Conservation (phyloP, 2,797 vertebrate species). For the Margarornis squamiger region DNA sequence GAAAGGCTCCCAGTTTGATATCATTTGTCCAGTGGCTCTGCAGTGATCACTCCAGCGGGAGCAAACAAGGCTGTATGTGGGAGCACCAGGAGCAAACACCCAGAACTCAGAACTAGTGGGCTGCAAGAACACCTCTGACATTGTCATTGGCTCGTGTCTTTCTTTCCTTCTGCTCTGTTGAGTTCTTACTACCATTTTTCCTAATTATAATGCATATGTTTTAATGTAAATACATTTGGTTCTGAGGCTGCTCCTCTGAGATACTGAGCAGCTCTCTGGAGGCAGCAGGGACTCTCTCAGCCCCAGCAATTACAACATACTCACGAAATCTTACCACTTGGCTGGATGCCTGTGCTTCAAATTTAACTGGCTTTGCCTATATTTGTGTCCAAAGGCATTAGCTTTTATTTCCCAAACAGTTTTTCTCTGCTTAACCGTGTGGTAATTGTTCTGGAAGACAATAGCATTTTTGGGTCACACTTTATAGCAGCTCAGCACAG, state of each 20-base stretch:
- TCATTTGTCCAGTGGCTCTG: neutral
- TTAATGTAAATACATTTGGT: neutral
- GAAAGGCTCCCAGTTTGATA: neutral
- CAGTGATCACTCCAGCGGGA: neutral
- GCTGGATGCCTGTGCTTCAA: neutral
- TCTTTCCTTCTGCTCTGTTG: neutral
- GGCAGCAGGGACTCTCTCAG: neutral
- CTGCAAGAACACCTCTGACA: neutral
- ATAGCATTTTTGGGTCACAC: neutral
- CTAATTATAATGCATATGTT: neutral
- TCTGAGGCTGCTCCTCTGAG: neutral
- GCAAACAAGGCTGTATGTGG: neutral
- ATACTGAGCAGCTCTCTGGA: neutral
- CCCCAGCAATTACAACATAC: neutral
- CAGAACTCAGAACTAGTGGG: neutral
- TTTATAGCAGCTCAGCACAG: neutral
- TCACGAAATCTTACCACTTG: neutral
- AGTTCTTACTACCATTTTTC: neutral
- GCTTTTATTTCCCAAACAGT: conserved; percentile 33
- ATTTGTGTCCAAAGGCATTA: conserved; percentile 1
- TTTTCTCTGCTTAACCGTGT: conserved; percentile 44
- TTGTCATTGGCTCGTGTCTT: neutral
- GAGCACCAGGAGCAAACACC: neutral
- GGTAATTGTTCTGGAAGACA: conserved; percentile 32
- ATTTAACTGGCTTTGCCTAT: neutral